Evolutionary conservation across 1,140 invertebrate genomes (phyloP).

Genomic region (Sitobion miscanthi): DNA sequence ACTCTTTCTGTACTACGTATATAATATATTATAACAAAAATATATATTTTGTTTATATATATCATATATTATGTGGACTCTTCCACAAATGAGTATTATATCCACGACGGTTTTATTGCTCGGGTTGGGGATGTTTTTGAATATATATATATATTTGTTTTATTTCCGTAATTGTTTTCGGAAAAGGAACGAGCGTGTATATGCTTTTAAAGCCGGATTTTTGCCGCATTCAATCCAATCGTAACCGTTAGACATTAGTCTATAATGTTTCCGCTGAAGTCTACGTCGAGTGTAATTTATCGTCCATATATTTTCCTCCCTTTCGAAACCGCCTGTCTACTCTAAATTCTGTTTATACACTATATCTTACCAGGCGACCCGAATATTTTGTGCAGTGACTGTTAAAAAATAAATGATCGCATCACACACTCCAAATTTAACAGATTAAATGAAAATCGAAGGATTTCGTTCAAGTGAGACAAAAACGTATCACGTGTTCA

Average conservation of each 20-base stretch:
- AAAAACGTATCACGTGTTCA: not conserved
- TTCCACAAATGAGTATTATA: not conserved
- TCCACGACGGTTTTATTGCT: conserved; percentile 32
- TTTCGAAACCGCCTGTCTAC: not conserved
- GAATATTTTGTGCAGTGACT: not conserved
- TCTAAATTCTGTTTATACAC: not conserved
- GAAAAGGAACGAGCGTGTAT: conserved; percentile 18
- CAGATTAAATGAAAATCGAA: not conserved
- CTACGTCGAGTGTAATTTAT: conserved; percentile 26
- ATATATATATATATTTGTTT: not conserved
- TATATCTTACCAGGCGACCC: not conserved
- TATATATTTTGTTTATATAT: no score
- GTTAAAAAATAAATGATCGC: conserved; percentile 5
- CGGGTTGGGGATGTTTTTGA: not conserved
- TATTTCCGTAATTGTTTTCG: conserved; percentile 39
- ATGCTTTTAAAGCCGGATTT: conserved; percentile 27
- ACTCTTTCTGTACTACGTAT: not conserved
- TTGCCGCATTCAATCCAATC: not conserved
- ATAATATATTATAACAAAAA: not conserved
- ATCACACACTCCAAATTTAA: not conserved
- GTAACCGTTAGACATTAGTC: not conserved
- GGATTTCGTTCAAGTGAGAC: not conserved
- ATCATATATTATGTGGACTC: not conserved
- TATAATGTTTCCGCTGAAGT: conserved; percentile 34
- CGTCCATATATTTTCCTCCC: not conserved